Base-by-base conservation (phyloP, 2,888 invertebrate genomes). In the Parnassius apollo region DNA sequence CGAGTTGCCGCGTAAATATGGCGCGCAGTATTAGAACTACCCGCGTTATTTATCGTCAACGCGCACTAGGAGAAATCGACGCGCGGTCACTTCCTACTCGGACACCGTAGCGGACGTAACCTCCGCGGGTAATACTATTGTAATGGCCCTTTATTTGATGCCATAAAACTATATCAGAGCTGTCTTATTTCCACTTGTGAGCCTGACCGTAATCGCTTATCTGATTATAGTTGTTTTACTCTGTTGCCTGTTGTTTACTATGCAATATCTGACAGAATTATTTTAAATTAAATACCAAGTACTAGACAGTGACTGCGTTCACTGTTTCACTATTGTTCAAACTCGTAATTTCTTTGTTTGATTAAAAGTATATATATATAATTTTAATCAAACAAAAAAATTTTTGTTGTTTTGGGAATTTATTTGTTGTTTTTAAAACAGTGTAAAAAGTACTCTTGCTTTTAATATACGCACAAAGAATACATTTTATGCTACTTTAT, bases 11-110 rank as follows among this genome's bases (percentile, higher is more conserved):
- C 85, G 86, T 88, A 88, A 87, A 87, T 88, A 87, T 85, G 82
- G 78, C 78, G 80, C 80, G 75, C 76, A 80, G 88, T 86, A 88
- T 89, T 87, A 85, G 86, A 88, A 81, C 88, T 88, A 85, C 85
- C 85, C 83, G 83, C 81, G 78, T 86, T 86, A 88, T 90, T 88
- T 90, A 87, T 88, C 77, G 73, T 68, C 69, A 62, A 65, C 62
- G 67, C 64, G 67, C 64, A 66, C 55, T 59, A 62, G 67, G 71
- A 72, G 73, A 75, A 75, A 75, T 75, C 74, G 77, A 71, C 74
- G 75, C 65, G 63, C 65, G 75, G 82, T 80, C 83, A 86, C 78
- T 89, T 86, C 88, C 87, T 86, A 84, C 75, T 83, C 72, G 75
- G 76, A 74, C 80, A 70, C 71, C 72, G 77, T 71, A 70, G 76